Percentiles rank a stretch among this genome's conserved stretches.
Conservation (phyloP, 2,888 invertebrate species). For the Tuberolachnus salignus region DNA sequence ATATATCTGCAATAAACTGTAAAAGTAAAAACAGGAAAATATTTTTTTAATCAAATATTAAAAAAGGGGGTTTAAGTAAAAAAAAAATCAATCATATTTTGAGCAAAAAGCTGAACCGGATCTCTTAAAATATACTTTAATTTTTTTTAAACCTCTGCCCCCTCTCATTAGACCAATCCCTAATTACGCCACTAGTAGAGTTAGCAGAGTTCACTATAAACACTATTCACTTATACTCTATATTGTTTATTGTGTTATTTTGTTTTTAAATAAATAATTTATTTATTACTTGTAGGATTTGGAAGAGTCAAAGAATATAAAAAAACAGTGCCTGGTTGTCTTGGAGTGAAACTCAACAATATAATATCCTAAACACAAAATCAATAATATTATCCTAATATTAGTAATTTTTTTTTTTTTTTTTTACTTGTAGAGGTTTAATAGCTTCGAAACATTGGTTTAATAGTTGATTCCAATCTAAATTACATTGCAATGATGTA, state of each 20-base stretch:
- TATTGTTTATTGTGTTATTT: background rate
- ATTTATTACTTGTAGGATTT: constrained; percentile 39
- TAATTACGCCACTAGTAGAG: too few relatives aligned
- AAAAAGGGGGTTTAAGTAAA: too few relatives aligned
- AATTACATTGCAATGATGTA: constrained; percentile 38
- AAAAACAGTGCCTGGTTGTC: constrained; percentile 33
- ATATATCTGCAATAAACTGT: too few relatives aligned
- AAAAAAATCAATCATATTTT: too few relatives aligned
- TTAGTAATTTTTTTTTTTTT: background rate
- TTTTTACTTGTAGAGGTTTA: constrained; percentile 43
- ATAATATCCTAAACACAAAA: constrained; percentile 42
- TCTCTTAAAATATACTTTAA: too few relatives aligned
- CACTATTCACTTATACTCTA: too few relatives aligned
- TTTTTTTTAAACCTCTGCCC: too few relatives aligned
- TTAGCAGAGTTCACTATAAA: too few relatives aligned
- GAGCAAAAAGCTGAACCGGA: too few relatives aligned
- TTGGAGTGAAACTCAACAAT: constrained; percentile 49
- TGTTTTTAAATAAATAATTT: constrained; percentile 1
- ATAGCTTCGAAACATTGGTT: constrained; percentile 36
- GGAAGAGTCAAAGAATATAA: constrained; percentile 49
- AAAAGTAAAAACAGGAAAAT: too few relatives aligned
- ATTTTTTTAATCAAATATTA: too few relatives aligned
- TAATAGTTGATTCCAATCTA: constrained; percentile 41
- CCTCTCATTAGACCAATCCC: too few relatives aligned
- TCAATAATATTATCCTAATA: background rate